Evolutionary conservation across 2,113 vertebrate genomes (phyloP), one percentile per base, ranked within the genome.

Genomic region (Oncorhynchus nerka): DNA sequence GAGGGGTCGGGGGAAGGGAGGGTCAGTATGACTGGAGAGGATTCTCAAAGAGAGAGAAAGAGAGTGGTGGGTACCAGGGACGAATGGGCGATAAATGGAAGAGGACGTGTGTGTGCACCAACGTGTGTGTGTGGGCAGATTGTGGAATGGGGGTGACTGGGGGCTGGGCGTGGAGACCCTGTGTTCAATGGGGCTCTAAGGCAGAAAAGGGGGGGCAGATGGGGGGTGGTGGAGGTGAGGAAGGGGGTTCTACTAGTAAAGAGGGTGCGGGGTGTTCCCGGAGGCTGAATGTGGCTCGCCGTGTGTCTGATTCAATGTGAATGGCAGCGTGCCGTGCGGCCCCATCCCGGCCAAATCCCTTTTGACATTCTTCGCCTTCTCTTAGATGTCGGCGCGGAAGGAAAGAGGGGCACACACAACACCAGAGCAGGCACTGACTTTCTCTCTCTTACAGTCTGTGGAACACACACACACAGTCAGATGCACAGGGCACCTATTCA

Each of bases 341-440:
- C 89, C 81, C 84, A 82, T 83, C 77, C 71, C 73, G 81, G 87
- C 87, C 85, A 92, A 92, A 93, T 90, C 81, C 89, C 87, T 93
- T 92, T 80, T 91, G 93, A 93, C 92, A 92, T 89, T 78, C 84
- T 84, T 90, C 82, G 84, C 89, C 87, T 90, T 89, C 82, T 89
- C 85, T 87, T 83, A 88, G 89, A 90, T 65, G 85, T 89, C 81
- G 78, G n/a, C 11, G 24, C 5, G 4, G 82, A 91, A 70, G 79
- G 88, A 86, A 83, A 64, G 77, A 82, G 80, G 13, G 48, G 83
- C 77, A 76, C 78, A 74, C 73, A 74, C 69, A 67, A 45, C 75
- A 80, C 75, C 81, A 73, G 67, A 81, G 79, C 28, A 72, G 55
- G 78, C 24, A 32, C 51, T 20, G 24, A 59, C 51, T 61, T 30